phyloP scores from a whole-genome alignment of 2,888 invertebrate genomes.

The Megastigmus dorsalis region DNA sequence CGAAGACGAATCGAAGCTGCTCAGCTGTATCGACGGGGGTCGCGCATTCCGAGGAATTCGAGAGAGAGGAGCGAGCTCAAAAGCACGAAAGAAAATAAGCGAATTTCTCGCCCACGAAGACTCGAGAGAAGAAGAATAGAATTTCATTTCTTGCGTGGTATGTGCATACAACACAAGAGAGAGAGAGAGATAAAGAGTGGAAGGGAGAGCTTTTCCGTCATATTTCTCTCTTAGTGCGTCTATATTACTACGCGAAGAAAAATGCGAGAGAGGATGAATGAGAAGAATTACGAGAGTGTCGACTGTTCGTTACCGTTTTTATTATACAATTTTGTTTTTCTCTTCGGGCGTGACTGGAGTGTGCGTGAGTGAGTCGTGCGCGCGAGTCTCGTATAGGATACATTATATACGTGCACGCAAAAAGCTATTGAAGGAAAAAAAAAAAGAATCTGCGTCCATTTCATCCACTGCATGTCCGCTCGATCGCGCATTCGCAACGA shows the following conservation, averaged over 20 bases:
- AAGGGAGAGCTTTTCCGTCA: background rate
- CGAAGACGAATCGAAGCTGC: no score
- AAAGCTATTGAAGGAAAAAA: background rate
- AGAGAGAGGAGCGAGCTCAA: background rate
- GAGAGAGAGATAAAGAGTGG: no score
- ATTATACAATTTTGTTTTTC: background rate
- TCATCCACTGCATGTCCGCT: background rate
- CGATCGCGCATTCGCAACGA: no score
- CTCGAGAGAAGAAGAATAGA: no score
- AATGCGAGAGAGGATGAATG: slow-evolving; percentile 27
- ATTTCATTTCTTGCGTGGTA: no score
- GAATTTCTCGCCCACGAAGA: no score
- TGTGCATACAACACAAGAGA: no score
- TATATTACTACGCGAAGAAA: slow-evolving; percentile 13
- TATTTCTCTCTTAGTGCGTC: background rate
- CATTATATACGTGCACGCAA: background rate
- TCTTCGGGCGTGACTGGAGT: background rate
- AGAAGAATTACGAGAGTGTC: slow-evolving; percentile 47
- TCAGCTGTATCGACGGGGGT: no score
- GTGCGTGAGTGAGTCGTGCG: background rate
- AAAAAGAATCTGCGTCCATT: background rate
- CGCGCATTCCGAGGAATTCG: no score
- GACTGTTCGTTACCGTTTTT: slow-evolving; percentile 25
- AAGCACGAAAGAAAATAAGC: slow-evolving; percentile 1
- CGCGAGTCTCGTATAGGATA: no score